phyloP scores from a whole-genome alignment of 2,797 vertebrate genomes.

The Microctenopoma stevenorrisi region DNA sequence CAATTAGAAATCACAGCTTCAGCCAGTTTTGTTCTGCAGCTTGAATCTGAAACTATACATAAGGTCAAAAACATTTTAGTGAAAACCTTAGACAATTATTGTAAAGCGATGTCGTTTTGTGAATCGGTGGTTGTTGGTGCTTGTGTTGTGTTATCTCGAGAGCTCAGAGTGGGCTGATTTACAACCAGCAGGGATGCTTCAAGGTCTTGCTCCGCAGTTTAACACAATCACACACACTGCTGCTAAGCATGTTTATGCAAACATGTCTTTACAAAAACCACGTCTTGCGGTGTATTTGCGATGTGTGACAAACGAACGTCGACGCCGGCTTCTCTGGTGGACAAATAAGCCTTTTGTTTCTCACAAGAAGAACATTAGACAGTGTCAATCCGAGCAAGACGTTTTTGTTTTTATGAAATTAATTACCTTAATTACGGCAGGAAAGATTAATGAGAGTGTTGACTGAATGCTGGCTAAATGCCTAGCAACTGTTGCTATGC shows the following conservation, averaged over 20 bases:
- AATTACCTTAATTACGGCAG: slow-evolving; percentile 19
- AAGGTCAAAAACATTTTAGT: too few relatives aligned
- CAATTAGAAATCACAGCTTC: too few relatives aligned
- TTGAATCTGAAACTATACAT: too few relatives aligned
- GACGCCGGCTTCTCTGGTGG: neutral
- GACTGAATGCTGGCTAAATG: neutral
- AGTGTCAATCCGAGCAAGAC: neutral
- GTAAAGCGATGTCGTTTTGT: neutral
- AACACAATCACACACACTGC: neutral
- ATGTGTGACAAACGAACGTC: slow-evolving; percentile 1
- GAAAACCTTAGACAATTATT: too few relatives aligned
- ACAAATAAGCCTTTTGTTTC: neutral
- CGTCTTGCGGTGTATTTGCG: neutral
- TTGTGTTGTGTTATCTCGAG: slow-evolving; percentile 1
- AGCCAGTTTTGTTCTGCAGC: too few relatives aligned
- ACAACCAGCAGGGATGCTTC: neutral
- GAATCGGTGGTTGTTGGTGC: neutral
- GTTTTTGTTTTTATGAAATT: neutral
- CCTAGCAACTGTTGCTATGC: slow-evolving; percentile 14
- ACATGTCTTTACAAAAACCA: neutral
- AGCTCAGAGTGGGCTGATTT: slow-evolving; percentile 7
- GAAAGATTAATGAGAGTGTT: slow-evolving; percentile 9
- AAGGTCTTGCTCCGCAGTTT: neutral
- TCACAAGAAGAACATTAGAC: neutral
- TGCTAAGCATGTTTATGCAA: slow-evolving; percentile 3